A percentile compares a stretch with the other conserved stretches of the same genome.
Evolutionary conservation across 2,888 invertebrate genomes (phyloP).

Genomic region (Gymnosoma rotundatum): DNA sequence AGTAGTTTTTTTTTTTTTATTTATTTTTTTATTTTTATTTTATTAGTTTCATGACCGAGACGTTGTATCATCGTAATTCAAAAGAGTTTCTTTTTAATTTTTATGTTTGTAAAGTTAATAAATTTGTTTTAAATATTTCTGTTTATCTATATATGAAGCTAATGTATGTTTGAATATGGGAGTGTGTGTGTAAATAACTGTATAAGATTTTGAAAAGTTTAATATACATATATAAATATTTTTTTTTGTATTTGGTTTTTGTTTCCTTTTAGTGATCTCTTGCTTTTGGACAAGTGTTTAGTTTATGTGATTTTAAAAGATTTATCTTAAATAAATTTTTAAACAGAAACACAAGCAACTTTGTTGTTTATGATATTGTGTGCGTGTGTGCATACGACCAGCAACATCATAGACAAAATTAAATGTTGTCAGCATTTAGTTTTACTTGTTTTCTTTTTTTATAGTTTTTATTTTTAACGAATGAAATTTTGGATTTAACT

Average conservation of each 20-base stretch:
- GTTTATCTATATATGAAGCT: neutral
- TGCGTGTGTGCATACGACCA: neutral
- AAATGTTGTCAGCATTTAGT: constrained; percentile 58
- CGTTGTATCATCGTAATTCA: constrained; percentile 43
- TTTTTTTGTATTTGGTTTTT: constrained; percentile 23
- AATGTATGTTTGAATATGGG: neutral
- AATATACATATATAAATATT: too few relatives aligned
- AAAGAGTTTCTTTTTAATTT: constrained; percentile 45
- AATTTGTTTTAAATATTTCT: constrained; percentile 39
- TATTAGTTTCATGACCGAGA: constrained; percentile 33
- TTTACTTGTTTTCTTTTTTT: constrained; percentile 14
- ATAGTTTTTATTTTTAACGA: constrained; percentile 28
- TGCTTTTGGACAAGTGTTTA: constrained; percentile 57
- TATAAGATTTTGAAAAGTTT: constrained; percentile 38
- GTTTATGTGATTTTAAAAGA: constrained; percentile 60
- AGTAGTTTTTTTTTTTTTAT: neutral
- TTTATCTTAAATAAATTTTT: constrained; percentile 53
- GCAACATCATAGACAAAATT: constrained; percentile 6
- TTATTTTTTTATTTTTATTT: too few relatives aligned
- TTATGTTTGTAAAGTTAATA: constrained; percentile 53
- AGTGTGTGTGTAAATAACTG: neutral
- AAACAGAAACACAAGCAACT: constrained; percentile 19
- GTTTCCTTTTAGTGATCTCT: constrained; percentile 66
- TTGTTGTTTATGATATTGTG: constrained; percentile 17
- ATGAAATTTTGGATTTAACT: constrained; percentile 29